Evolutionary conservation across 1,140 invertebrate species (phyloP).

Genomic region (Drosophila pseudoananassae): DNA sequence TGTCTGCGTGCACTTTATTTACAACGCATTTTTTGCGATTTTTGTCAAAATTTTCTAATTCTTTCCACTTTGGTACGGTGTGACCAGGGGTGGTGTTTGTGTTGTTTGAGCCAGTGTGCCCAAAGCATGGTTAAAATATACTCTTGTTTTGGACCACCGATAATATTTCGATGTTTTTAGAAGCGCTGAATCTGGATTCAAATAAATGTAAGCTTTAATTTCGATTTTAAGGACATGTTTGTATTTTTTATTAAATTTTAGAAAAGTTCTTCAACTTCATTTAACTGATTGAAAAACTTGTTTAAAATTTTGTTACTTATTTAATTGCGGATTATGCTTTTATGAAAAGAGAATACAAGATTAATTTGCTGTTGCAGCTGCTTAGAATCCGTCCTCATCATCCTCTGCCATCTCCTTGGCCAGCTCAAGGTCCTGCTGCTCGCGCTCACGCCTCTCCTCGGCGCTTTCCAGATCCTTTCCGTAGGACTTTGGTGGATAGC

Average conservation of each 20-base stretch:
- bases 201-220: no score
- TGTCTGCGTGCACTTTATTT: slow-evolving; percentile 19
- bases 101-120: slow-evolving; percentile 27
- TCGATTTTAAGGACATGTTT: no score
- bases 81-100: slow-evolving; percentile 24
- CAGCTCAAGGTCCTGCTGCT: slow-evolving; percentile 98
- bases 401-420: slow-evolving; percentile 99
- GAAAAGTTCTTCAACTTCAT: no score
- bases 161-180: no score
- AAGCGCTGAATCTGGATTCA: no score
- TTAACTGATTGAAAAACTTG: neutral
- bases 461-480: slow-evolving; percentile 99
- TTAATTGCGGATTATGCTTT: slow-evolving; percentile 43
- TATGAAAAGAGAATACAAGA: slow-evolving; percentile 36
- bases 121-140: neutral
- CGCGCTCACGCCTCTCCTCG: slow-evolving; percentile 97
- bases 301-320: slow-evolving; percentile 38
- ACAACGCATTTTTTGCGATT: slow-evolving; percentile 34
- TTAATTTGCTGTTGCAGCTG: slow-evolving; percentile 21
- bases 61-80: slow-evolving; percentile 24
- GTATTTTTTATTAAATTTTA: no score
- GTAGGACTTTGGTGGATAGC: slow-evolving; percentile 99
- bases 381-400: slow-evolving; percentile 95
- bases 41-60: slow-evolving; percentile 45
- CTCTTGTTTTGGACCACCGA: no score